phyloP scores from a whole-genome alignment of 2,797 vertebrate species.

The Pangasius krempfi region DNA sequence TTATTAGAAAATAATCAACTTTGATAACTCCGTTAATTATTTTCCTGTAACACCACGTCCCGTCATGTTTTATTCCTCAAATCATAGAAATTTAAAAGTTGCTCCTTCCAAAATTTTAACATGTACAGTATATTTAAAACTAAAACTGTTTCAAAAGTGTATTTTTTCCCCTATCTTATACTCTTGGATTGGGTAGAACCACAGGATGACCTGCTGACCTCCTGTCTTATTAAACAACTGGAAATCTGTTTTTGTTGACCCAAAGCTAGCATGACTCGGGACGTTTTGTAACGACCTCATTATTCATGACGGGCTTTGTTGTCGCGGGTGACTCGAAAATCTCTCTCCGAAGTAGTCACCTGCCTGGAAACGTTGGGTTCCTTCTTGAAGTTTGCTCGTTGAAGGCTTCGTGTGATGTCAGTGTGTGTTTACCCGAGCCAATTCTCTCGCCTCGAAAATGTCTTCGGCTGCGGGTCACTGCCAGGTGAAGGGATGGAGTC shows the following conservation, averaged over 20 bases:
- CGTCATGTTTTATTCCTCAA: not conserved
- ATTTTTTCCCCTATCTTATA: not conserved
- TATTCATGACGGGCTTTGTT: constrained; percentile 20
- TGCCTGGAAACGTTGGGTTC: constrained; percentile 2
- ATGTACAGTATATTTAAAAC: not conserved
- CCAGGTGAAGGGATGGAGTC: constrained; percentile 26
- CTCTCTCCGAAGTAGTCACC: not conserved
- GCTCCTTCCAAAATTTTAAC: too few relatives aligned
- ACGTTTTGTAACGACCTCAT: not conserved
- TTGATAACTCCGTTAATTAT: too few relatives aligned
- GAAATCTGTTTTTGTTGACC: constrained; percentile 33
- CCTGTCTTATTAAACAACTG: constrained; percentile 34
- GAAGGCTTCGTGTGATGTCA: constrained; percentile 25
- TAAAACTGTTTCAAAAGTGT: not conserved
- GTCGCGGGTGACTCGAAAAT: not conserved
- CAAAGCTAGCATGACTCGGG: not conserved
- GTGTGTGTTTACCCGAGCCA: constrained; percentile 11
- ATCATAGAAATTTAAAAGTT: not conserved
- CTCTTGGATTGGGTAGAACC: not conserved
- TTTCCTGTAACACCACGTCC: too few relatives aligned
- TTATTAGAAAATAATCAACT: not conserved
- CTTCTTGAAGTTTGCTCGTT: constrained; percentile 33
- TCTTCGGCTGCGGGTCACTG: constrained; percentile 35
- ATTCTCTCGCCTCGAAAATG: not conserved
- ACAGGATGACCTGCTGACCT: not conserved